phyloP scores from a whole-genome alignment of 2,797 vertebrate genomes.

The Cirrhinus mrigala region DNA sequence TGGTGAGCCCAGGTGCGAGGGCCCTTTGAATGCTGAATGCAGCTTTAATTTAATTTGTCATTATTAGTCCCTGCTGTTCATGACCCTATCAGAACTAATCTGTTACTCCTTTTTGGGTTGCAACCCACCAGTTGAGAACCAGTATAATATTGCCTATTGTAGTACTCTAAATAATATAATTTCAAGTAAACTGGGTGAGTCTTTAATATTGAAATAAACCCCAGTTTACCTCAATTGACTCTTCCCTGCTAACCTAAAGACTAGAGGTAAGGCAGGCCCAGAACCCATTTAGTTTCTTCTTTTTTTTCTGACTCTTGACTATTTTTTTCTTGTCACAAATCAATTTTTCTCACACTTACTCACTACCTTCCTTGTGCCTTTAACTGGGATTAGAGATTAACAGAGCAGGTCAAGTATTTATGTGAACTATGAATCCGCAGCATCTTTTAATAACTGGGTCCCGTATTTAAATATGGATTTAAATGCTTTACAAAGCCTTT shows the following conservation, averaged over 20 bases:
- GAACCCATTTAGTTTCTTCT: neutral
- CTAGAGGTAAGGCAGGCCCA: neutral
- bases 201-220: neutral
- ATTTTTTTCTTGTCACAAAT: neutral
- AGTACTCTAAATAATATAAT: neutral
- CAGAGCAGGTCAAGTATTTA: constrained; percentile 26
- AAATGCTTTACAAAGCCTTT: neutral
- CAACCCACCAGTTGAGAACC: too few relatives aligned
- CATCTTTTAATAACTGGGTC: neutral
- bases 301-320: neutral
- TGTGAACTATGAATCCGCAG: neutral
- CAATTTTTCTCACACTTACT: constrained; percentile 2
- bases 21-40: too few relatives aligned
- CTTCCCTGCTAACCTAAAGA: neutral
- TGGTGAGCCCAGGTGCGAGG: too few relatives aligned
- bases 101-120: neutral
- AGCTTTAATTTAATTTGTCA: too few relatives aligned
- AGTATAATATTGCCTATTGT: too few relatives aligned
- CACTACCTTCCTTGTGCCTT: constrained; percentile 29
- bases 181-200: neutral
- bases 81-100: neutral
- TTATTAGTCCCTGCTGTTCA: neutral
- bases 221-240: neutral
- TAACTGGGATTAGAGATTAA: constrained; percentile 31
- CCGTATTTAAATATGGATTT: neutral